Conservation (phyloP, 2,113 vertebrate genomes). For the Anas platyrhynchos region DNA sequence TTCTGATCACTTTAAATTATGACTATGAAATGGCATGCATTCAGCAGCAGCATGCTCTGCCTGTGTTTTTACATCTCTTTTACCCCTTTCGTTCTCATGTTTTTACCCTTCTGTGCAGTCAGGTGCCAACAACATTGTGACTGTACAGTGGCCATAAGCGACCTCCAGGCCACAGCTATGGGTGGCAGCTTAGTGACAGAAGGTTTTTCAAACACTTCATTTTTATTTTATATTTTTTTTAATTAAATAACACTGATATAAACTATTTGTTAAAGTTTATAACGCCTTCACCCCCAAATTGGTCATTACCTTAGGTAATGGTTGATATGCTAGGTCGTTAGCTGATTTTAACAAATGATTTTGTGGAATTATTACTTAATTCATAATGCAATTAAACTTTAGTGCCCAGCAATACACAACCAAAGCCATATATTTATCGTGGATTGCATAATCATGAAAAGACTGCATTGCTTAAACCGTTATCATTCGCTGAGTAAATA, state of each 20-base stretch:
- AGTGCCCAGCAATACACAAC: not conserved
- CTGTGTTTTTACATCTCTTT: conserved; percentile 29
- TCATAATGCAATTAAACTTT: conserved; percentile 36
- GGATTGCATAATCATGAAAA: not conserved
- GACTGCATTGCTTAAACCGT: conserved; percentile 13
- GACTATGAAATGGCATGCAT: not conserved
- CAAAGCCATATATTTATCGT: conserved; percentile 42
- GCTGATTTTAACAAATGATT: conserved; percentile 46
- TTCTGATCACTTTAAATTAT: conserved; percentile 61
- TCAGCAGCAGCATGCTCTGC: conserved; percentile 1
- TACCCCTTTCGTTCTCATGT: not conserved
- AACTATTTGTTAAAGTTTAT: not conserved
- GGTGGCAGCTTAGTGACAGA: conserved; percentile 57
- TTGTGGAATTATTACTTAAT: conserved; percentile 54
- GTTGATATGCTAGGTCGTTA: conserved; percentile 1
- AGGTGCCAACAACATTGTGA: not conserved
- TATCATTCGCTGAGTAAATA: conserved; percentile 1
- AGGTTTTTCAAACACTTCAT: conserved; percentile 15
- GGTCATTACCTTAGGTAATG: not conserved
- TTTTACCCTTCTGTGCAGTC: not conserved
- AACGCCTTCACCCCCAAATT: conserved; percentile 19
- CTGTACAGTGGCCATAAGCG: not conserved
- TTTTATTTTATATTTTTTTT: not conserved
- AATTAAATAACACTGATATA: conserved; percentile 29
- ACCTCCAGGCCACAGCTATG: not conserved